Evolutionary conservation across 2,797 vertebrate species (phyloP).

Genomic region (Rachycentron canadum): DNA sequence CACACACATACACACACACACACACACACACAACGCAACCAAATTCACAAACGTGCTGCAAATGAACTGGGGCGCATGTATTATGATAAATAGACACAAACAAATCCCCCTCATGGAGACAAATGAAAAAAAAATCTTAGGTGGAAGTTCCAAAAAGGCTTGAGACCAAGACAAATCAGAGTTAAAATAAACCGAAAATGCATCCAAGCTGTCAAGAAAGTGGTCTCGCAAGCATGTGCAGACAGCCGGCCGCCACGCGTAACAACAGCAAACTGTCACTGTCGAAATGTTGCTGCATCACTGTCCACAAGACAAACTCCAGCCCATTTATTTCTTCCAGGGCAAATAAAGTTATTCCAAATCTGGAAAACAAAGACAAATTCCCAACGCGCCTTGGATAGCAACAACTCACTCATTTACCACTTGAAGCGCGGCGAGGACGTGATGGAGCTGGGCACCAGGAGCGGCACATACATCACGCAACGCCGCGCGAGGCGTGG

Average conservation of each 20-base stretch:
- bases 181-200: conserved; percentile 14
- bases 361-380: conserved; percentile 48
- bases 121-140: background rate
- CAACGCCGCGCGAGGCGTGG: conserved; percentile 27
- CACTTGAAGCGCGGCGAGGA: conserved; percentile 28
- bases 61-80: no score
- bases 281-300: conserved; percentile 44
- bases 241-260: conserved; percentile 31
- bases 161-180: conserved; percentile 9
- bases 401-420: conserved; percentile 34
- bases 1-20: no score
- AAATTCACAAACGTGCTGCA: no score
- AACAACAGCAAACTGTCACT: conserved; percentile 48
- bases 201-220: conserved; percentile 25
- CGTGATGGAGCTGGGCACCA: conserved; percentile 6
- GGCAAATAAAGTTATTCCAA: conserved; percentile 60
- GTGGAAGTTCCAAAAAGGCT: conserved; percentile 11
- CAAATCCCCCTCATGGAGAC: conserved; percentile 3
- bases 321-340: conserved; percentile 46
- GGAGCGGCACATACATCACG: conserved; percentile 60
- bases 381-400: conserved; percentile 20
- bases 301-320: conserved; percentile 33
- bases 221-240: background rate
- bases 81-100: background rate
- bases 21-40: no score